Percentiles rank a stretch among this genome's conserved stretches.
Evolutionary conservation across 2,888 invertebrate genomes (phyloP).

Genomic region (Trichacis sp.): DNA sequence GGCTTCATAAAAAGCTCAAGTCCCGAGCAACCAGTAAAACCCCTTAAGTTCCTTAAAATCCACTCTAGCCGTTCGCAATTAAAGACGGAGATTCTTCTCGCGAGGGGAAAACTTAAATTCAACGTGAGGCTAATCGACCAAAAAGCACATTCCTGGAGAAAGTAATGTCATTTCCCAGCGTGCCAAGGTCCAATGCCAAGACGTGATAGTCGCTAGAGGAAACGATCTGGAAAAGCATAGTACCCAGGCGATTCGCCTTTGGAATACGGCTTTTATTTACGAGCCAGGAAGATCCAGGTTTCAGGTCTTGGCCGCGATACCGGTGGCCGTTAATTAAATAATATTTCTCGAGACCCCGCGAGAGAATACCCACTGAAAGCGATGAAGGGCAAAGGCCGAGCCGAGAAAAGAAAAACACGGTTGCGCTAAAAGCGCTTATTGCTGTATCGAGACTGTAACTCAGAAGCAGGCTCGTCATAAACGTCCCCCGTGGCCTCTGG

Average conservation of each 20-base stretch:
- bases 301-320: conserved; percentile 23
- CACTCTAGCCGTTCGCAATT: conserved; percentile 53
- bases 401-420: conserved; percentile 50
- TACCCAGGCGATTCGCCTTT: conserved; percentile 8
- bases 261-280: conserved; percentile 52
- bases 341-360: conserved; percentile 60
- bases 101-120: conserved; percentile 53
- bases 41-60: conserved; percentile 14
- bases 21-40: background rate
- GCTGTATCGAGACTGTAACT: conserved; percentile 67
- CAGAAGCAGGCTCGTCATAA: conserved; percentile 62
- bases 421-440: conserved; percentile 63
- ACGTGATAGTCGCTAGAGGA: conserved; percentile 14
- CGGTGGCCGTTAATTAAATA: conserved; percentile 64
- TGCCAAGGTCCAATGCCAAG: conserved; percentile 12
- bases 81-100: conserved; percentile 63
- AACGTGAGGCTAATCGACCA: conserved; percentile 63
- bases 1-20: conserved; percentile 16
- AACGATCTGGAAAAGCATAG: conserved; percentile 27
- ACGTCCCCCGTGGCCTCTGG: conserved; percentile 53
- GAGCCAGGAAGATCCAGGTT: conserved; percentile 50
- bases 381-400: conserved; percentile 24
- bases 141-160: conserved; percentile 59
- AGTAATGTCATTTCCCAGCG: conserved; percentile 54
- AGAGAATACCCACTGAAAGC: conserved; percentile 48